A percentile compares a stretch with the other conserved stretches of the same genome.
These are phyloP conservation scores for Tychaedon coryphoeus DNA, from an alignment of 2,113 vertebrate species.

Conservation along the genomic window DNA sequence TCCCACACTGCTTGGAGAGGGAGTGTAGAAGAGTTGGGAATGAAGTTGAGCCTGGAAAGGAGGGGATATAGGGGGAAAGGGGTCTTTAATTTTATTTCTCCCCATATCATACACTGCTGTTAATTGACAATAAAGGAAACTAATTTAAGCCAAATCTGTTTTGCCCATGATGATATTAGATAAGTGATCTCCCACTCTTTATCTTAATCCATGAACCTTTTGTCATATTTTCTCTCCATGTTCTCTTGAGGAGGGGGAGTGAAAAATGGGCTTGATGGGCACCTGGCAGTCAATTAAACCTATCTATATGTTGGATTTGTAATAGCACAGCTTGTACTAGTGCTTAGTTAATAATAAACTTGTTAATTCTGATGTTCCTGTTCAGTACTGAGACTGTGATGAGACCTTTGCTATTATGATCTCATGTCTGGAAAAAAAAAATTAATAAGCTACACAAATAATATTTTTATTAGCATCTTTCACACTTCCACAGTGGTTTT, in stretches of 20 bases:
- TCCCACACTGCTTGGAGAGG: rapidly evolving
- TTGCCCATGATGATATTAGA: neutral
- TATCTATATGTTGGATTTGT: neutral
- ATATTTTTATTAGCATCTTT: neutral
- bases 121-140: neutral
- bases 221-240: rapidly evolving
- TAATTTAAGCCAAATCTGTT: neutral
- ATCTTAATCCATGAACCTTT: neutral
- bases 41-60: neutral
- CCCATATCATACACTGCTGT: neutral
- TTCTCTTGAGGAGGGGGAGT: neutral
- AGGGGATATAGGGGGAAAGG: rapidly evolving
- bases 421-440: neutral
- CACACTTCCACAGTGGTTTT: neutral
- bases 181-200: neutral
- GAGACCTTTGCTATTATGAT: neutral
- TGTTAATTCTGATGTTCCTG: neutral
- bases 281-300: neutral
- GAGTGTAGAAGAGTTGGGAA: neutral
- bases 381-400: neutral
- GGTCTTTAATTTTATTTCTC: neutral
- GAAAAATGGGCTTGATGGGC: neutral
- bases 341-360: neutral
- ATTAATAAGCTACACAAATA: neutral
- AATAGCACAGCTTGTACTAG: neutral